These are phyloP conservation scores for Arnoldichthys spilopterus DNA, from an alignment of 2,797 vertebrate genomes.

Conservation along the genomic window DNA sequence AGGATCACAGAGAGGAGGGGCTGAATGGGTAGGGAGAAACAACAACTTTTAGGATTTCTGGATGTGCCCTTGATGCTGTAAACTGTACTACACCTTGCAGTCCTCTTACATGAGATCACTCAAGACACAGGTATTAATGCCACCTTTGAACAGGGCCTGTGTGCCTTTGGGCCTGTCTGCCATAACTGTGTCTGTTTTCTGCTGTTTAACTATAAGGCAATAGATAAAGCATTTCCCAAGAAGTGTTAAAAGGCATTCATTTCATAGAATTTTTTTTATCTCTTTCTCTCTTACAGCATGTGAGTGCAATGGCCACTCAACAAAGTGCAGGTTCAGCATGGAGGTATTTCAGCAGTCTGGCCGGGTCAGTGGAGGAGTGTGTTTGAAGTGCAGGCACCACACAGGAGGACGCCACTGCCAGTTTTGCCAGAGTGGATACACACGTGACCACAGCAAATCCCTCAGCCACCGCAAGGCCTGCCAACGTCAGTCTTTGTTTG, in stretches of 20 bases:
- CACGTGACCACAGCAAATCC: constrained; percentile 81
- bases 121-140: neutral
- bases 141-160: neutral
- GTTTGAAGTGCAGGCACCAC: constrained; percentile 89
- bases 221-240: neutral
- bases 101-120: neutral
- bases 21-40: neutral
- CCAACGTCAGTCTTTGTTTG: constrained; percentile 83
- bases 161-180: constrained; percentile 11
- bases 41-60: neutral
- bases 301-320: constrained; percentile 86
- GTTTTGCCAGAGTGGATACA: constrained; percentile 88
- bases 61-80: neutral
- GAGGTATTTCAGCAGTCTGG: constrained; percentile 89
- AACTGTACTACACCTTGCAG: neutral
- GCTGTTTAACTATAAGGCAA: neutral
- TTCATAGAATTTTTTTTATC: neutral
- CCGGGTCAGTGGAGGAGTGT: constrained; percentile 86
- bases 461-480: constrained; percentile 86
- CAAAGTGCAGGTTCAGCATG: constrained; percentile 90
- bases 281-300: constrained; percentile 75
- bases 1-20: neutral
- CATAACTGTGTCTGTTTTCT: constrained; percentile 9
- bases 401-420: constrained; percentile 90
- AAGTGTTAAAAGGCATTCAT: neutral